These are phyloP conservation scores for Drosophila subobscura DNA, from an alignment of 1,140 invertebrate genomes.

Conservation along the genomic window DNA sequence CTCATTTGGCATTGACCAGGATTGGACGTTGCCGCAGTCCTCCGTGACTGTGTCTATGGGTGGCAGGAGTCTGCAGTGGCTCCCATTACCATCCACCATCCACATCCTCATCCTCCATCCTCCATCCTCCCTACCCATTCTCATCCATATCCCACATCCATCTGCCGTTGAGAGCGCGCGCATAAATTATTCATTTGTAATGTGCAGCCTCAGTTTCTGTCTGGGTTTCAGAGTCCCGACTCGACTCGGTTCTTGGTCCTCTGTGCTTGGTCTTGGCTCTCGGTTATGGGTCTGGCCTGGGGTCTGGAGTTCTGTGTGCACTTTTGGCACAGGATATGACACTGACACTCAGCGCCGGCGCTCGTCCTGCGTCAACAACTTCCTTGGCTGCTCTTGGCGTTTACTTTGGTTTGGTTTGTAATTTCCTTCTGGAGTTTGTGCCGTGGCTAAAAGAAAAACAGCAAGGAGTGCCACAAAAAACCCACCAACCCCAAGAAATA, in stretches of 20 bases:
- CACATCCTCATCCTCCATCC: slow-evolving; percentile 11
- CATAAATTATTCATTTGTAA: slow-evolving; percentile 81
- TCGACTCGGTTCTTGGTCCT: slow-evolving; percentile 3
- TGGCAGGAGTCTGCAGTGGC: slow-evolving; percentile 11
- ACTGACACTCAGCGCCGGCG: slow-evolving; percentile 76
- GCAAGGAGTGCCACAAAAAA: slow-evolving; percentile 55
- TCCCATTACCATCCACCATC: neutral
- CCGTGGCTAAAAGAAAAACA: slow-evolving; percentile 65
- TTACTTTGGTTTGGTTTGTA: slow-evolving; percentile 80
- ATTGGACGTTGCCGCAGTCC: slow-evolving; percentile 43
- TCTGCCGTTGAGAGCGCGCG: slow-evolving; percentile 66
- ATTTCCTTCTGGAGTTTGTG: slow-evolving; percentile 73
- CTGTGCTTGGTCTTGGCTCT: neutral
- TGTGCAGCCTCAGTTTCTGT: slow-evolving; percentile 56
- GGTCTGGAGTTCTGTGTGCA: slow-evolving; percentile 57
- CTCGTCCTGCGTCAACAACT: slow-evolving; percentile 76
- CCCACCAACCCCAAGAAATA: slow-evolving; percentile 53
- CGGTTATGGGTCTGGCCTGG: neutral
- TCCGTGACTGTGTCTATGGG: slow-evolving; percentile 50
- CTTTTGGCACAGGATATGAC: slow-evolving; percentile 81
- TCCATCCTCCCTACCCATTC: slow-evolving; percentile 28
- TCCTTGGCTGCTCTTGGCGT: slow-evolving; percentile 73
- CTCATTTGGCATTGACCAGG: slow-evolving; percentile 76
- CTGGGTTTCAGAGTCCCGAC: slow-evolving; percentile 10
- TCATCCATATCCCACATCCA: slow-evolving; percentile 58